Evolutionary conservation across 1,140 invertebrate species (phyloP).

Genomic region (Rhagoletis zephyria): DNA sequence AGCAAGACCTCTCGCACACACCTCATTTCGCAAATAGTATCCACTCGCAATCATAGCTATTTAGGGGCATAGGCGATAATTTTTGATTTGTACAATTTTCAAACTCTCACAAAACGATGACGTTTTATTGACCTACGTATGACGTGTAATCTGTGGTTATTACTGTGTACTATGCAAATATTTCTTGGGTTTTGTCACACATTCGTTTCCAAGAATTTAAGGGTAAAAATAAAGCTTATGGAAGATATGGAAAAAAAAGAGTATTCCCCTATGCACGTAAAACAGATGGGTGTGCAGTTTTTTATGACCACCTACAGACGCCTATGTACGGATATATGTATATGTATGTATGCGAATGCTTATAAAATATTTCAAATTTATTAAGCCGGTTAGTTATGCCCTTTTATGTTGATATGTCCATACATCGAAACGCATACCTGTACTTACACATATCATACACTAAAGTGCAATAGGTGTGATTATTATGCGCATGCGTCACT

Average conservation of each 20-base stretch:
- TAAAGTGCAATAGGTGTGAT: too few species aligned
- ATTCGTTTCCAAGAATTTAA: constrained; percentile 1
- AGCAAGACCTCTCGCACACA: too few species aligned
- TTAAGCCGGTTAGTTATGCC: too few species aligned
- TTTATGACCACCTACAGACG: too few species aligned
- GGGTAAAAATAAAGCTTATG: neutral
- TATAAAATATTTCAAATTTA: too few species aligned
- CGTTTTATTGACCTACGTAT: neutral
- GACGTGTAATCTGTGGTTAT: neutral
- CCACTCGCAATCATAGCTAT: neutral
- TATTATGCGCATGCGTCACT: too few species aligned
- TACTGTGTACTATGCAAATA: constrained; percentile 23
- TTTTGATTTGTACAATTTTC: neutral
- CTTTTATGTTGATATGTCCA: too few species aligned
- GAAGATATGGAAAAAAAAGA: neutral
- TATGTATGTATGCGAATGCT: neutral
- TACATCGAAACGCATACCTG: too few species aligned
- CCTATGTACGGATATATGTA: neutral
- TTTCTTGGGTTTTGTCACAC: neutral
- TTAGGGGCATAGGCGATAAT: neutral
- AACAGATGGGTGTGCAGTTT: too few species aligned
- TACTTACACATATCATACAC: too few species aligned
- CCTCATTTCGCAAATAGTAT: neutral
- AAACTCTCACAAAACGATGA: neutral
- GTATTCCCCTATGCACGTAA: neutral